Evolutionary conservation across 2,888 invertebrate species (phyloP).

Genomic region (Lampropteryx suffumata): DNA sequence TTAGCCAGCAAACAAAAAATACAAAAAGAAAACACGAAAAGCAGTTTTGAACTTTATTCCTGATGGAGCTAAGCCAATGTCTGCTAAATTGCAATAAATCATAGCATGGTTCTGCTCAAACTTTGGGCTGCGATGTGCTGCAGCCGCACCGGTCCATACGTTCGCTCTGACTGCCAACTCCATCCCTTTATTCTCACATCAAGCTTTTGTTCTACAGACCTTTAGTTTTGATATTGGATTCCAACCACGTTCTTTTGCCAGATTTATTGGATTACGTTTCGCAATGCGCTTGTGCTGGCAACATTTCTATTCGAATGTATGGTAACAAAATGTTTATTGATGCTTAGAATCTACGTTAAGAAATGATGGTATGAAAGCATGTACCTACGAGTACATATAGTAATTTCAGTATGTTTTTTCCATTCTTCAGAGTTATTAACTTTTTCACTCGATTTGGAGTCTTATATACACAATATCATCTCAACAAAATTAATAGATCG

Average conservation of each 20-base stretch:
- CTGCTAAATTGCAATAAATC: constrained; percentile 6
- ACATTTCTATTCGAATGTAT: constrained; percentile 29
- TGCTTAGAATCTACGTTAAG: constrained; percentile 13
- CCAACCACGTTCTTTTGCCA: constrained; percentile 48
- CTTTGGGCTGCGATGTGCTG: background rate
- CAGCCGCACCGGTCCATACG: constrained; percentile 14
- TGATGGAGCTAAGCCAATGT: constrained; percentile 8
- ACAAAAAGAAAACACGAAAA: too few relatives aligned
- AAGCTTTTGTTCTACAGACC: constrained; percentile 61
- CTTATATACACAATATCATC: too few relatives aligned
- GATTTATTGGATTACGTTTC: constrained; percentile 52
- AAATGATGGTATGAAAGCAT: background rate
- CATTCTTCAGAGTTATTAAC: too few relatives aligned
- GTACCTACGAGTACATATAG: background rate
- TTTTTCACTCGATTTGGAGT: too few relatives aligned
- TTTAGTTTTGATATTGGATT: constrained; percentile 59
- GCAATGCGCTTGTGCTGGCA: constrained; percentile 39
- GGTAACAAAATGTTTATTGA: constrained; percentile 26
- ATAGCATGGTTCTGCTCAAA: background rate
- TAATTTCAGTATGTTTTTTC: too few relatives aligned
- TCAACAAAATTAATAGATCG: constrained; percentile 17
- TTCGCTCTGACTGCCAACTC: constrained; percentile 40
- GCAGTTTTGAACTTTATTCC: background rate
- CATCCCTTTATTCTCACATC: constrained; percentile 59
- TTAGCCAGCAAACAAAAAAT: too few relatives aligned